Percentiles rank a stretch among this genome's conserved stretches.
Evolutionary conservation across 2,797 vertebrate species (phyloP).

Genomic region (Lepilemur septentrionalis): DNA sequence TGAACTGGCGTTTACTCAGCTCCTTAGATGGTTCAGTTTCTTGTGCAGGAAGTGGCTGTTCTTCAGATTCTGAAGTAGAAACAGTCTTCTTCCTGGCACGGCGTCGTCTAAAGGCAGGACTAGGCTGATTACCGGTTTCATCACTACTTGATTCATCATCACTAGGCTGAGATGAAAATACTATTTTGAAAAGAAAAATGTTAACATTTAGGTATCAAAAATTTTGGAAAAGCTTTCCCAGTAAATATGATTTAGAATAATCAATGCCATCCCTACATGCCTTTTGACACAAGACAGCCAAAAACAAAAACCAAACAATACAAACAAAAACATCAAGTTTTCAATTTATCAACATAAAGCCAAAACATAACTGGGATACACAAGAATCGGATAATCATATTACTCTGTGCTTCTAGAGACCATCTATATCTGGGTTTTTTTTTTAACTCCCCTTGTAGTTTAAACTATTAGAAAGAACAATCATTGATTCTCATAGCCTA

Average conservation of each 20-base stretch:
- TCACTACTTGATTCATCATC: conserved; percentile 90
- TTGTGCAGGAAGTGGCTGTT: neutral
- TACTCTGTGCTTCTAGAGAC: neutral
- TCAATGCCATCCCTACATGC: conserved; percentile 13
- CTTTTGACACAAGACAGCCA: conserved; percentile 35
- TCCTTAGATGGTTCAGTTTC: conserved; percentile 46
- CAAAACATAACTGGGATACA: neutral
- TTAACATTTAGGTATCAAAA: neutral
- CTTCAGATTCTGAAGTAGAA: conserved; percentile 79
- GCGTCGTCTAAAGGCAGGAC: conserved; percentile 85
- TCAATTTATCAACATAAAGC: conserved; percentile 11
- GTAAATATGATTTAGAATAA: conserved; percentile 9
- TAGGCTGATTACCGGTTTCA: conserved; percentile 81
- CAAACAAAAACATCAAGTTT: neutral
- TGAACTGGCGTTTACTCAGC: conserved; percentile 65
- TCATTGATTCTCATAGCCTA: neutral
- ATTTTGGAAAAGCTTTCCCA: neutral
- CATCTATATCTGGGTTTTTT: neutral
- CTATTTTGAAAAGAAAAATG: conserved; percentile 79
- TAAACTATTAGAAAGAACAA: conserved; percentile 6
- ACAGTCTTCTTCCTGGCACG: conserved; percentile 87
- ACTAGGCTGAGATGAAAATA: conserved; percentile 78
- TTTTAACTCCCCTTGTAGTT: neutral
- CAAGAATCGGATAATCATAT: neutral
- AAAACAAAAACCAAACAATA: neutral